These are phyloP conservation scores for Sarcophaga rosellei DNA, from an alignment of 2,888 invertebrate species.

Conservation along the genomic window DNA sequence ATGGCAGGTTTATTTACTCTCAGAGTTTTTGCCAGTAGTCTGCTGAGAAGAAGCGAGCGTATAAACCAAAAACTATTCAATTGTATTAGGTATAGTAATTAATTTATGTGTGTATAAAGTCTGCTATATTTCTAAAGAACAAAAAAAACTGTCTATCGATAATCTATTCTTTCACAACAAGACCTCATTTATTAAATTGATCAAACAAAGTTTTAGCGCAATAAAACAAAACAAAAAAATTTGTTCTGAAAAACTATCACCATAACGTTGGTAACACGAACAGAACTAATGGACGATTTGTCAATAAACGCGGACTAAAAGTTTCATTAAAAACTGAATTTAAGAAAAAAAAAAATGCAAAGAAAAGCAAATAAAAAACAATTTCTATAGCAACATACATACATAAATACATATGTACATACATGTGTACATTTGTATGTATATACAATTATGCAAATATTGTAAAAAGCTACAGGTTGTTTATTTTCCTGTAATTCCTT, in stretches of 20 bases:
- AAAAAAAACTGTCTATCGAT: background rate
- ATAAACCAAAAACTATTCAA: no score
- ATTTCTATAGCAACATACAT: conserved; percentile 75
- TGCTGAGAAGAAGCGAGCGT: no score
- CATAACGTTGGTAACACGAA: conserved; percentile 72
- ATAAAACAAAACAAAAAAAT: conserved; percentile 13
- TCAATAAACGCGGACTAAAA: conserved; percentile 75
- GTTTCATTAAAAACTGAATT: conserved; percentile 60
- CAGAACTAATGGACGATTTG: conserved; percentile 72
- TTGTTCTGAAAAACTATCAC: conserved; percentile 12
- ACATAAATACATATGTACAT: conserved; percentile 13
- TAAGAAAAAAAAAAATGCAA: conserved; percentile 26
- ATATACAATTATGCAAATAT: background rate
- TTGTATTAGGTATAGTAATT: no score
- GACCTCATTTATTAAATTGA: conserved; percentile 74
- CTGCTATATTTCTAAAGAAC: background rate
- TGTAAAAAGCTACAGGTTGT: conserved; percentile 8
- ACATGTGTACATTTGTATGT: background rate
- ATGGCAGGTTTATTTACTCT: no score
- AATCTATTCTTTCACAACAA: conserved; percentile 30
- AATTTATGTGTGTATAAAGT: no score
- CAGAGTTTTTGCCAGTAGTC: no score
- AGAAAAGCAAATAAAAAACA: conserved; percentile 29
- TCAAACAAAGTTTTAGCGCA: conserved; percentile 74
- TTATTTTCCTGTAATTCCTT: background rate